A percentile compares a stretch with the other conserved stretches of the same genome.
Conservation (phyloP, 2,888 invertebrate species). For the Nymphalis polychloros region DNA sequence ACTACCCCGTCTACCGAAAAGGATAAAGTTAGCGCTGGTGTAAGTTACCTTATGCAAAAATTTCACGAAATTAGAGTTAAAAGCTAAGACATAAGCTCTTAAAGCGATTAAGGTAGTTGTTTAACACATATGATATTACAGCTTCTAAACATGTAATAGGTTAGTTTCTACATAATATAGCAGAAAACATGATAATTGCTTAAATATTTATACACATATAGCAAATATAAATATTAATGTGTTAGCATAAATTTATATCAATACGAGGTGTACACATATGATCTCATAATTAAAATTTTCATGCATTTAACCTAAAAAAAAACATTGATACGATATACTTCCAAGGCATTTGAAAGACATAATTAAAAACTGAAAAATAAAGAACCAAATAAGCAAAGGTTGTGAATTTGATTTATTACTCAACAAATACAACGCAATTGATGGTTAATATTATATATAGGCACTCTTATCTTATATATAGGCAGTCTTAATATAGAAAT, state of each 20-base stretch:
- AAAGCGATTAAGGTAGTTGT: conserved; percentile 7
- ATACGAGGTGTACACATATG: no score
- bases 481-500: conserved; percentile 8
- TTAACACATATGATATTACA: background rate
- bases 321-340: background rate
- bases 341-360: conserved; percentile 5
- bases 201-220: conserved; percentile 12
- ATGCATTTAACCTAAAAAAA: no score
- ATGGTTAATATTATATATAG: background rate
- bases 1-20: conserved; percentile 83
- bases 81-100: conserved; percentile 62
- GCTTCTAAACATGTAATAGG: background rate
- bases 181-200: conserved; percentile 11
- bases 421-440: conserved; percentile 34
- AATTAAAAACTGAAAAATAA: conserved; percentile 24
- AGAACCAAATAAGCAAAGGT: conserved; percentile 40
- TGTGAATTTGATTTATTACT: conserved; percentile 42
- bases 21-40: conserved; percentile 87
- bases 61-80: conserved; percentile 86
- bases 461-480: no score
- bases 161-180: background rate
- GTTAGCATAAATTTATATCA: background rate
- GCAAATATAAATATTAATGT: background rate
- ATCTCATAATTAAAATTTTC: no score
- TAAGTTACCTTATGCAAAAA: conserved; percentile 84